Evolutionary conservation across 2,113 vertebrate species (phyloP), one percentile per base, ranked within the genome.

Genomic region (Eurypyga helias): DNA sequence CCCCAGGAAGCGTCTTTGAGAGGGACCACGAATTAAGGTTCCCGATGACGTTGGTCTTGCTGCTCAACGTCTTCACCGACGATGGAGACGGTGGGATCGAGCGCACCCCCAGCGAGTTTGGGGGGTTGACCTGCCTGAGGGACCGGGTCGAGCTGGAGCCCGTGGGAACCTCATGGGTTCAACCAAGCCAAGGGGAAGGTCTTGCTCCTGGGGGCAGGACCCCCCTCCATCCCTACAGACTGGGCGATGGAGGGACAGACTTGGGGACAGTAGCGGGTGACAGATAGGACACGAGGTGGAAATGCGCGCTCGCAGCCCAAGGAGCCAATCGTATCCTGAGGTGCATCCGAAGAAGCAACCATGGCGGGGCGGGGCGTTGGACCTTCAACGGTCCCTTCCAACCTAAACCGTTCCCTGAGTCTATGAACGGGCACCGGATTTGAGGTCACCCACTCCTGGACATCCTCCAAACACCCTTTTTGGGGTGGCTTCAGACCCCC

Each of bases 11-110:
- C 2, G n/a, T 38, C 46, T 67, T n/a, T 13, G 10, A 11, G 1
- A 1, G 25, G n/a, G 1, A 1, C 77, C 43, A 1, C 11, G 5
- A 29, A 2, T 46, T 5, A 8, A 29, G 28, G 66, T 41, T 41
- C 41, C 41, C 41, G 41, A 12, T 41, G 41, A 12, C 41, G 41
- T 41, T 10, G 41, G 41, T 41, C 10, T 25, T 5, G 14, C 7
- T 8, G 19, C 5, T 69, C 6, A 20, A 28, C 23, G 2, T 13
- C 66, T 13, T n/a, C 45, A 4, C 20, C 51, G 6, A 1, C 0
- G 4, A 25, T 1, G 2, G 14, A 31, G 61, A 11, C 2, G 11
- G n/a, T 34, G 70, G 54, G 33, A 26, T 26, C 7, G 10, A 14
- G 46, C 0, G 33, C 13, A 4, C 43, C 36, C 33, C 29, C 14